Evolutionary conservation across 2,888 invertebrate species (phyloP), one percentile per base, ranked within the genome.

Genomic region (Clusia tigrina): DNA sequence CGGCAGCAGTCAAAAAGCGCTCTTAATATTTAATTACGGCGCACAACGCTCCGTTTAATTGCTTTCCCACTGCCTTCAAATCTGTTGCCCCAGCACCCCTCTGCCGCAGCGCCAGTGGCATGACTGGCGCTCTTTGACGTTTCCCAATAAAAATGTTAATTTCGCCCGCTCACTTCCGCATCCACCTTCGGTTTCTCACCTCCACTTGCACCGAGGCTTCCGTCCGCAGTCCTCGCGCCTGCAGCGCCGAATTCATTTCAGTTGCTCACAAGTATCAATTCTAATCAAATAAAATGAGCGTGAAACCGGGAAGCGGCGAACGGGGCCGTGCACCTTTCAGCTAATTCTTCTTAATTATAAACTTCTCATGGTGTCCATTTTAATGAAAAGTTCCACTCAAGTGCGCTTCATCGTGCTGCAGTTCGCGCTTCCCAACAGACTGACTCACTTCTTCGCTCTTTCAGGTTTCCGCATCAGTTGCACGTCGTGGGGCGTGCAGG

Each of bases 341-440:
- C n/a, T n/a, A n/a, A 67, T 62, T 67, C 54, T 62, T 64, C 60
- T 62, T 64, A 64, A 67, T 63, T 64, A 64, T 59, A 60, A 56
- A 54, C 64, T 60, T 55, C 38, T 2, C 22, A 26, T 22, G 32
- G 58, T 57, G 60, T 64, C 42, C 42, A 42, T 24, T 52, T 62
- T 60, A 64, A 67, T 67, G 55, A 60, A 62, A 51, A 56, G 54
- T 58, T 64, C 55, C 58, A 60, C 26, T 48, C 54, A 58, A 58
- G 54, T 46, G 54, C 46, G 20, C 56, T 56, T 61, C 10, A 26
- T 20, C 17, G 26, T 38, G 42, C 3, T 20, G 58, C 23, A 54
- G 57, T 58, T 22, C 32, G 38, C 46, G 46, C 32, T 37, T 42
- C n/a, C 54, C 53, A 38, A 42, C 24, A 42, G 42, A 54, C 42